Percentiles rank a stretch among this genome's conserved stretches.
phyloP scores from a whole-genome alignment of 2,888 invertebrate species.

The Orthosia cruda region DNA sequence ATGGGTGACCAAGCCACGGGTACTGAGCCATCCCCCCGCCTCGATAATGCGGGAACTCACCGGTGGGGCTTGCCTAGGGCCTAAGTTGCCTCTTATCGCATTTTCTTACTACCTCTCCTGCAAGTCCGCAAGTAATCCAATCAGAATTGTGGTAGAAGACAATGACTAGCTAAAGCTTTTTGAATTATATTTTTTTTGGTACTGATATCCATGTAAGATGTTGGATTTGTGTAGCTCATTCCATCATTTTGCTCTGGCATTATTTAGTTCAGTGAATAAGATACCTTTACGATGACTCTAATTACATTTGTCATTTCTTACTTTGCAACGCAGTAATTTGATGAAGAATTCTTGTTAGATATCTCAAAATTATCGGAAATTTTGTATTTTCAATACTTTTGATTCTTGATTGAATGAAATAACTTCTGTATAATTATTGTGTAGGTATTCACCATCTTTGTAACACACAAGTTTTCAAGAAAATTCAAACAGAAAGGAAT shows the following conservation, averaged over 20 bases:
- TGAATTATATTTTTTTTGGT: too few species aligned
- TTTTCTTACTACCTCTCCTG: too few species aligned
- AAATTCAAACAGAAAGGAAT: constrained; percentile 1
- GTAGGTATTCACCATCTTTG: background rate
- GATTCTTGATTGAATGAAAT: constrained; percentile 5
- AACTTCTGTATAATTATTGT: constrained; percentile 1
- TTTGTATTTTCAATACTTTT: background rate
- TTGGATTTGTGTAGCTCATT: background rate
- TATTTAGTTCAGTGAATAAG: background rate
- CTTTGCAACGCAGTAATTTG: background rate
- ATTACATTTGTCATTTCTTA: background rate
- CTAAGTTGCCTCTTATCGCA: too few species aligned
- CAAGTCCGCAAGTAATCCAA: too few species aligned
- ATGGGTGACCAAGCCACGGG: too few species aligned
- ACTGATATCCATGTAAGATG: too few species aligned
- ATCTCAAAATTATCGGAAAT: constrained; percentile 10
- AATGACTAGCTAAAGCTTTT: too few species aligned
- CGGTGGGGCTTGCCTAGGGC: too few species aligned
- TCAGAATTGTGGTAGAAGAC: too few species aligned
- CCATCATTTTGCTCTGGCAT: background rate
- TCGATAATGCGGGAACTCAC: too few species aligned
- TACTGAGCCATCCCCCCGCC: too few species aligned
- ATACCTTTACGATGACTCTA: background rate
- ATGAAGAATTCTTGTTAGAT: background rate
- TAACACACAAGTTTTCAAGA: constrained; percentile 10